Evolutionary conservation across 1,140 invertebrate species (phyloP).

Genomic region (Helicorthomorpha holstii): DNA sequence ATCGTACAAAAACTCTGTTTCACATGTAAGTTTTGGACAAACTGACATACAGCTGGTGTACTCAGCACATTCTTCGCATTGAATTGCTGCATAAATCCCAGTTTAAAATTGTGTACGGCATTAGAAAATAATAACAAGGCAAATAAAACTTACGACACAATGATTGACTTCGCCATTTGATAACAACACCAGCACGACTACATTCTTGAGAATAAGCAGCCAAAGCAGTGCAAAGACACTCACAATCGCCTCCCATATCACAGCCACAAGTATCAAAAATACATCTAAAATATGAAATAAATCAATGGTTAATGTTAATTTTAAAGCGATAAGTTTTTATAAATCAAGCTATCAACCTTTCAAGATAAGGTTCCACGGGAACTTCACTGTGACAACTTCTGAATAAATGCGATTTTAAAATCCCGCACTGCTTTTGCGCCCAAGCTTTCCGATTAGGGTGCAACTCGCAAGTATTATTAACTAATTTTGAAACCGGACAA

Average conservation of each 20-base stretch:
- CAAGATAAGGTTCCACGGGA: constrained; percentile 42
- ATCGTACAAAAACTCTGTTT: constrained; percentile 47
- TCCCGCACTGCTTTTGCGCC: constrained; percentile 52
- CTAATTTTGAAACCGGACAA: constrained; percentile 36
- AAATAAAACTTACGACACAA: constrained; percentile 53
- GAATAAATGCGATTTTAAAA: constrained; percentile 54
- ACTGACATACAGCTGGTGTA: constrained; percentile 64
- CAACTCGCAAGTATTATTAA: constrained; percentile 46
- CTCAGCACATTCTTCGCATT: constrained; percentile 62
- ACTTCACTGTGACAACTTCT: constrained; percentile 60
- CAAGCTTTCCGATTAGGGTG: constrained; percentile 57
- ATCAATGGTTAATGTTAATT: too few species aligned
- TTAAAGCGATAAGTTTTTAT: too few species aligned
- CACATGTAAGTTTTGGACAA: constrained; percentile 65
- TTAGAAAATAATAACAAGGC: background rate
- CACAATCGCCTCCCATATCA: constrained; percentile 72
- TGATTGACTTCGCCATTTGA: constrained; percentile 62
- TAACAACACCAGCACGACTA: constrained; percentile 33
- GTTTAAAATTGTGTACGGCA: constrained; percentile 10
- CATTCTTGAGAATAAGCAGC: constrained; percentile 71
- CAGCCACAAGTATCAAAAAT: constrained; percentile 69
- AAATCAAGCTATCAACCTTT: too few species aligned
- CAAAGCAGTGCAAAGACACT: constrained; percentile 71
- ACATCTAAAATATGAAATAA: constrained; percentile 32
- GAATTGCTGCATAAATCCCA: constrained; percentile 57